phyloP scores from a whole-genome alignment of 2,797 vertebrate genomes.

The Trichosurus vulpecula region DNA sequence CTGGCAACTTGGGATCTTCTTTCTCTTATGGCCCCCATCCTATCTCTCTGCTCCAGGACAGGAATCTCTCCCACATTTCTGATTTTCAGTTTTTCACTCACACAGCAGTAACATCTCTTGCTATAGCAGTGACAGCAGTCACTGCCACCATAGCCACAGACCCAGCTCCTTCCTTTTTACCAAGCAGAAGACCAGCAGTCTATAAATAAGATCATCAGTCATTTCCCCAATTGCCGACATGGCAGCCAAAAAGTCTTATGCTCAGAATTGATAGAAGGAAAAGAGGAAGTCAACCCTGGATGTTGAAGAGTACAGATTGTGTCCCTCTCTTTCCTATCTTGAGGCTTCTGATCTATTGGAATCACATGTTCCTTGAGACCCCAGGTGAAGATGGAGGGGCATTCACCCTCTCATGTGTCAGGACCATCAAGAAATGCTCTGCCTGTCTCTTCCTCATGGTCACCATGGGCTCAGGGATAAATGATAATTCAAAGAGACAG shows the following conservation, averaged over 20 bases:
- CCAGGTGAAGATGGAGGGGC: too few relatives aligned
- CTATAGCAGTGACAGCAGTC: not conserved
- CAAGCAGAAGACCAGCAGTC: not conserved
- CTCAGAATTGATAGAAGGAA: not conserved
- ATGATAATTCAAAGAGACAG: not conserved
- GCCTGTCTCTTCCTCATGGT: not conserved
- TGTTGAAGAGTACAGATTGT: too few relatives aligned
- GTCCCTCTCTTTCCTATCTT: not conserved
- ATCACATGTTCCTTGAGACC: not conserved
- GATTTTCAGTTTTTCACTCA: not conserved
- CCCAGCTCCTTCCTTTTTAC: too few relatives aligned
- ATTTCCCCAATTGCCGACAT: not conserved
- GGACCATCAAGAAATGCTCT: not conserved
- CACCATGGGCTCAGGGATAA: not conserved
- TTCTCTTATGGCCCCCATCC: not conserved
- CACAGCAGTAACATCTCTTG: not conserved
- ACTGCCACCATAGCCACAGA: too few relatives aligned
- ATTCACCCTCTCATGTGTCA: not conserved
- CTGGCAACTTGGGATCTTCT: not conserved
- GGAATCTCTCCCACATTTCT: not conserved
- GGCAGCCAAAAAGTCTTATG: not conserved
- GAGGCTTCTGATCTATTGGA: not conserved
- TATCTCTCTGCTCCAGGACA: not conserved
- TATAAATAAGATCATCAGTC: not conserved
- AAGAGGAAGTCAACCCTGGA: not conserved